A percentile compares a stretch with the other conserved stretches of the same genome.
phyloP scores from a whole-genome alignment of 1,140 invertebrate species.

The Aphelenchoides avenae region DNA sequence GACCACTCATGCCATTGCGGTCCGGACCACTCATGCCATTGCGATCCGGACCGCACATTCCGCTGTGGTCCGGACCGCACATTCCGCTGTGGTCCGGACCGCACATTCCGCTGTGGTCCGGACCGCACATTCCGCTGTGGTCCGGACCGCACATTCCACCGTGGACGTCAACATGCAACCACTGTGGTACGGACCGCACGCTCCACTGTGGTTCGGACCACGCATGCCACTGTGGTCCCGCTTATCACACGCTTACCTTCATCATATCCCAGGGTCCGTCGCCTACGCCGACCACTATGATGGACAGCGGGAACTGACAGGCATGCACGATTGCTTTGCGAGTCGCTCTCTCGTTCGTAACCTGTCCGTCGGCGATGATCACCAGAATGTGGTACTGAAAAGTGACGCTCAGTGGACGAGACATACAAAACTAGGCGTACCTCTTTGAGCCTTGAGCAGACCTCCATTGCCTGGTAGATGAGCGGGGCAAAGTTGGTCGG shows the following conservation, averaged over 20 bases:
- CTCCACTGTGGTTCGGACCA: no score
- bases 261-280: slow-evolving; percentile 65
- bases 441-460: slow-evolving; percentile 59
- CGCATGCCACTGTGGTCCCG: no score
- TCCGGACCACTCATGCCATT: no score
- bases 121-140: no score
- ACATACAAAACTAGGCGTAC: slow-evolving; percentile 30
- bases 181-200: no score
- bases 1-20: no score
- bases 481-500: slow-evolving; percentile 64
- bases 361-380: slow-evolving; percentile 65
- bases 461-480: slow-evolving; percentile 62
- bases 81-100: no score
- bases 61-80: no score
- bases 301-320: slow-evolving; percentile 64
- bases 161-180: no score
- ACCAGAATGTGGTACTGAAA: slow-evolving; percentile 64
- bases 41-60: no score
- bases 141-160: no score
- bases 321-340: slow-evolving; percentile 64
- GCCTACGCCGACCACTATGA: slow-evolving; percentile 66
- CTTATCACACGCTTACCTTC: slow-evolving; percentile 54
- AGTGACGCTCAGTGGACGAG: not conserved
- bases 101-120: no score
- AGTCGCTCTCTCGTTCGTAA: slow-evolving; percentile 62